Conservation (phyloP, 2,113 vertebrate species). For the Xenus cinereus region DNA sequence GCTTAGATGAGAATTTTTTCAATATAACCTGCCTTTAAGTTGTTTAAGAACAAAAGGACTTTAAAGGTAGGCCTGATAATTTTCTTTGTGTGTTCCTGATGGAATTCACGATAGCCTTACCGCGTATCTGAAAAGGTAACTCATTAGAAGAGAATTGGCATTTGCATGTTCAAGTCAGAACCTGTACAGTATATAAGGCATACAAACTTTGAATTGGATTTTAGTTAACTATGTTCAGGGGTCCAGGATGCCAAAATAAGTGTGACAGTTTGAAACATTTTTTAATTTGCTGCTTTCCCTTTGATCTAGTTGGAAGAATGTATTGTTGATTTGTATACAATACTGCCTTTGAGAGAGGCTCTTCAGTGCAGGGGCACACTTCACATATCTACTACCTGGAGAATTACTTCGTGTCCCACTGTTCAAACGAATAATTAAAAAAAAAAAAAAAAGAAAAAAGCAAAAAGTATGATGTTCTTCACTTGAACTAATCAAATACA, state of each 20-base stretch:
- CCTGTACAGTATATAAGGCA: conserved; percentile 76
- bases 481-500: conserved; percentile 88
- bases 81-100: conserved; percentile 78
- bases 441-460: conserved; percentile 57
- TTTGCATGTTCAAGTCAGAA: conserved; percentile 82
- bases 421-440: conserved; percentile 41
- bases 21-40: conserved; percentile 73
- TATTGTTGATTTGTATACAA: conserved; percentile 77
- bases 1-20: conserved; percentile 71
- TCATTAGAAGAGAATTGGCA: conserved; percentile 71
- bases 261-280: conserved; percentile 79
- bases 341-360: conserved; percentile 83
- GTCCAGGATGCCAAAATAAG: conserved; percentile 89
- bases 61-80: conserved; percentile 77
- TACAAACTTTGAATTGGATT: conserved; percentile 84
- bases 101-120: conserved; percentile 88
- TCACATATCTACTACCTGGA: conserved; percentile 79
- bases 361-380: conserved; percentile 76
- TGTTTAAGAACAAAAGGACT: conserved; percentile 59
- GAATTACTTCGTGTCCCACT: conserved; percentile 77
- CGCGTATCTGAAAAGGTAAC: conserved; percentile 78
- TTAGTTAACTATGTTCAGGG: conserved; percentile 76
- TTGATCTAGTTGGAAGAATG: conserved; percentile 80
- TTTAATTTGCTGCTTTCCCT: conserved; percentile 85
- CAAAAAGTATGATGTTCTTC: conserved; percentile 82